phyloP scores from a whole-genome alignment of 2,888 invertebrate species.

The Apamea sordens region DNA sequence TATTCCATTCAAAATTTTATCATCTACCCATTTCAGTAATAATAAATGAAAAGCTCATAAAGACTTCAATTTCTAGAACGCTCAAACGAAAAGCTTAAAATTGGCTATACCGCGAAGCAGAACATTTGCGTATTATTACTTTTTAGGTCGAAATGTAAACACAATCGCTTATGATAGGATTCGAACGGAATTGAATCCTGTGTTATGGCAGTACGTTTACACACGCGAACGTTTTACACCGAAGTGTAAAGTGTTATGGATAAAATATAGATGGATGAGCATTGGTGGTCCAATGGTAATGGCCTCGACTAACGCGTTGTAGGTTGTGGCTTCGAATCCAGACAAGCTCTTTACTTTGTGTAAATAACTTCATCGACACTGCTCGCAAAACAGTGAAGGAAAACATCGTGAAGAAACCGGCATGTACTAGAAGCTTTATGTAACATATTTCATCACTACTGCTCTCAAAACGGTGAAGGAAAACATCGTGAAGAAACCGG shows the following conservation, averaged over 20 bases:
- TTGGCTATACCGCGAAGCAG: conserved; percentile 10
- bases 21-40: background rate
- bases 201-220: conserved; percentile 21
- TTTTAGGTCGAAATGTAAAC: conserved; percentile 55
- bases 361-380: background rate
- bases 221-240: conserved; percentile 22
- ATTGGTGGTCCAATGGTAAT: background rate
- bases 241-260: conserved; percentile 15
- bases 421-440: background rate
- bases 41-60: conserved; percentile 9
- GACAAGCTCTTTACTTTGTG: background rate
- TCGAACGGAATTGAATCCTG: conserved; percentile 56
- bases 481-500: no score
- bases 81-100: conserved; percentile 11
- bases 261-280: background rate
- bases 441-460: no score
- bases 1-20: background rate
- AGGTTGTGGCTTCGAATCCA: background rate
- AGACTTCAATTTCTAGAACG: conserved; percentile 17
- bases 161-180: conserved; percentile 57
- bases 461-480: no score
- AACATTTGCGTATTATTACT: conserved; percentile 37
- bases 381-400: background rate
- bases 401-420: background rate
- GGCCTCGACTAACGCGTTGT: background rate